Evolutionary conservation across 2,888 invertebrate species (phyloP), one percentile per base, ranked within the genome.

Genomic region (Clusia tigrina): DNA sequence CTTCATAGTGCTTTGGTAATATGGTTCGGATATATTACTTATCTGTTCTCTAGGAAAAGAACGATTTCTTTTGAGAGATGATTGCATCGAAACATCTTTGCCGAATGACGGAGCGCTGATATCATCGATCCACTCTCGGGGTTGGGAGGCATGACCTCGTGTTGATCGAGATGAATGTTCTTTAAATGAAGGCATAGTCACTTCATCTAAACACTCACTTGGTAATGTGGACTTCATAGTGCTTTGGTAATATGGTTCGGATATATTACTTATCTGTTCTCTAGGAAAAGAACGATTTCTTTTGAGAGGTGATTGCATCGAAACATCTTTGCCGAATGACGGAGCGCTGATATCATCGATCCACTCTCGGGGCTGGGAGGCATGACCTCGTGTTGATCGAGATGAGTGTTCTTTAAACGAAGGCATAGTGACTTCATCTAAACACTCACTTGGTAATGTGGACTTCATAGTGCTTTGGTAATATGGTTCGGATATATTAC

Each of bases 371-470:
- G n/a, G n/a, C n/a, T n/a, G n/a, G n/a, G n/a, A n/a, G n/a, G n/a
- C n/a, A n/a, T 24, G 24, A 1, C 17, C 54, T 17, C 32, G 15
- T 32, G 10, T 54, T 37, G 54, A 17, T 32, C n/a, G 32, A 54
- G 32, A 18, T 17, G 18, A 17, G 25, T 12, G 15, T 2, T 54
- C 54, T n/a, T 26, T 24, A 54, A 26, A 54, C 17, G 54, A 54
- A 12, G 54, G 54, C 54, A 54, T 54, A 17, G 54, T n/a, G n/a
- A 54, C 32, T 17, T 32, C 10, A 9, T 60, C 62, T n/a, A 65
- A 53, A 10, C 58, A 38, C 48, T 66, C 60, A 58, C 48, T 53
- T 1, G 66, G 58, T n/a, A 61, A 17, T 38, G 54, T 23, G 20
- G 20, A 12, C 3, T 18, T 17, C 42, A 42, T 42, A 3, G 12